Conservation (phyloP, 2,113 vertebrate species). For the Morone saxatilis region DNA sequence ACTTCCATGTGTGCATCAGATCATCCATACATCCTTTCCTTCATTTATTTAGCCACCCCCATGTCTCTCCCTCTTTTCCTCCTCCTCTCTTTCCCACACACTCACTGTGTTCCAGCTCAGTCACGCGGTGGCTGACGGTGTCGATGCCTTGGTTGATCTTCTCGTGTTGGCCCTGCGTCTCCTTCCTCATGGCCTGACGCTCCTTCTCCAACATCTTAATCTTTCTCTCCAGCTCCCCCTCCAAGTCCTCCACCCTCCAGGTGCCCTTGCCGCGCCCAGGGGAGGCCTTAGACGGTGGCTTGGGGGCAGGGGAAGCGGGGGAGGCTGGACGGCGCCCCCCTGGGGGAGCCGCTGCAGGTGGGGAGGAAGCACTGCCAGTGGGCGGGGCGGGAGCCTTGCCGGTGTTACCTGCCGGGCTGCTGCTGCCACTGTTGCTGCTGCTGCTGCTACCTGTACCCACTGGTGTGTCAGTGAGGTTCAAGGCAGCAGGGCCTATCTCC, state of each 20-base stretch:
- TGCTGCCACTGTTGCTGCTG: not conserved
- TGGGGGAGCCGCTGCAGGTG: slow-evolving; percentile 25
- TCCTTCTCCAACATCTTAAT: slow-evolving; percentile 94
- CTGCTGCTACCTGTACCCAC: slow-evolving; percentile 26
- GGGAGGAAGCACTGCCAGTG: slow-evolving; percentile 37
- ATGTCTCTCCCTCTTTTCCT: not conserved
- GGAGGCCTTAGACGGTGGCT: slow-evolving; percentile 57
- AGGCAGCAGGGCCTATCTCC: slow-evolving; percentile 85
- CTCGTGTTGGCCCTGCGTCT: slow-evolving; percentile 88
- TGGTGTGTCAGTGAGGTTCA: slow-evolving; percentile 82
- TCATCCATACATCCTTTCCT: slow-evolving; percentile 1
- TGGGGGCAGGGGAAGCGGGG: slow-evolving; percentile 50
- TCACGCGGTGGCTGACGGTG: slow-evolving; percentile 89
- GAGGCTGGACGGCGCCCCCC: slow-evolving; percentile 63
- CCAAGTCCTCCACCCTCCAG: slow-evolving; percentile 93
- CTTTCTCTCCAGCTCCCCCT: slow-evolving; percentile 94
- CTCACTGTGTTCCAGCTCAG: slow-evolving; percentile 93
- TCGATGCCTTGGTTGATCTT: slow-evolving; percentile 92
- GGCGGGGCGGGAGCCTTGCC: slow-evolving; percentile 42
- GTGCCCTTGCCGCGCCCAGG: slow-evolving; percentile 79
- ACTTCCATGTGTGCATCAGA: not conserved
- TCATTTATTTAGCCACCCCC: slow-evolving; percentile 10
- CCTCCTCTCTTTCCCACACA: not conserved
- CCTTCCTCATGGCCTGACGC: slow-evolving; percentile 85
- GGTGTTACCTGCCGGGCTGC: slow-evolving; percentile 23